Evolutionary conservation across 2,888 invertebrate genomes (phyloP).

Genomic region (Ormyrus nitidulus): DNA sequence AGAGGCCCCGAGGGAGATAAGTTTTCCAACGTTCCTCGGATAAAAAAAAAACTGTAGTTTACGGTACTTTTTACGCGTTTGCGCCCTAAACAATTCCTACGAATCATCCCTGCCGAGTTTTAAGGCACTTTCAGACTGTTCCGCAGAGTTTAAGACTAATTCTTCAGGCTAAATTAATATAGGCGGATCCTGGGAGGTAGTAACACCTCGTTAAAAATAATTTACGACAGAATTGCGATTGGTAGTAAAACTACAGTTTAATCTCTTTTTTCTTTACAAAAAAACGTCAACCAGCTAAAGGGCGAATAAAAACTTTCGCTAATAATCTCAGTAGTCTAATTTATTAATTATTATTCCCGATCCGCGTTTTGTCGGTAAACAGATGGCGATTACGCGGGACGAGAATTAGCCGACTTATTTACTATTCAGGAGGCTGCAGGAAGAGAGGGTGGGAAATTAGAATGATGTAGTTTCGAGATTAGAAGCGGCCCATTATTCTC

Average conservation of each 20-base stretch:
- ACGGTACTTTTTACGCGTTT: constrained; percentile 18
- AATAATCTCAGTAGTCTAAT: too few species aligned
- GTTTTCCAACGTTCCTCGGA: background rate
- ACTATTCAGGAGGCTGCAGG: constrained; percentile 7
- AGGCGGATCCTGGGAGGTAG: too few species aligned
- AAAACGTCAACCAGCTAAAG: too few species aligned
- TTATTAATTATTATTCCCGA: too few species aligned
- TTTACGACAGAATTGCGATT: too few species aligned
- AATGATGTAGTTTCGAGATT: constrained; percentile 47
- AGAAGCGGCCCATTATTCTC: constrained; percentile 40
- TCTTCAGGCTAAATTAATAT: too few species aligned
- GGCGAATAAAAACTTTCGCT: too few species aligned
- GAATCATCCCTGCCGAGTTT: constrained; percentile 5
- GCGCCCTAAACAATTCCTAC: constrained; percentile 15
- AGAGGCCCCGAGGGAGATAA: constrained; percentile 8
- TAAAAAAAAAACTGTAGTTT: constrained; percentile 7
- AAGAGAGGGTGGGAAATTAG: constrained; percentile 15
- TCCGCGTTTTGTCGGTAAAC: constrained; percentile 39
- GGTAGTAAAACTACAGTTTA: too few species aligned
- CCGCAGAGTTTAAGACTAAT: too few species aligned
- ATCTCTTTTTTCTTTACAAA: too few species aligned
- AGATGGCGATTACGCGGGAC: background rate
- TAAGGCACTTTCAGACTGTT: constrained; percentile 12
- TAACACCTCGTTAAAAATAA: too few species aligned
- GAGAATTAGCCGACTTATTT: constrained; percentile 51